Conservation (phyloP, 2,888 invertebrate species). For the Pimpla rufipes region DNA sequence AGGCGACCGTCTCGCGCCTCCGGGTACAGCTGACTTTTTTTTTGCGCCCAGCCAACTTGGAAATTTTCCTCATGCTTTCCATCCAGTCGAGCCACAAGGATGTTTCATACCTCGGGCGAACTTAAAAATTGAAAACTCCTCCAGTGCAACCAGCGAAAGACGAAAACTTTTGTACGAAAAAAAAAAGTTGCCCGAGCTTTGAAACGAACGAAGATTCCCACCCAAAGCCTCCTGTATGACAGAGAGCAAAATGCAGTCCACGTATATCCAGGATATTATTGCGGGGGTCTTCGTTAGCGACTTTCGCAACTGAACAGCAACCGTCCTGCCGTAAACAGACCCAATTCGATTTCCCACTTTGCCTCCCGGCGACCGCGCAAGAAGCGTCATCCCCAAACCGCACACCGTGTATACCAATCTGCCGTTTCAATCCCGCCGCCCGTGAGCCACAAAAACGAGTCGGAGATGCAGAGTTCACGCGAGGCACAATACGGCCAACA, state of each 20-base stretch:
- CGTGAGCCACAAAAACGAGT: not conserved
- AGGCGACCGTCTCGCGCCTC: not conserved
- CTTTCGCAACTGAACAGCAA: constrained; percentile 3
- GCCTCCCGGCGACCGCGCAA: not conserved
- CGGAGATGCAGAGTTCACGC: not conserved
- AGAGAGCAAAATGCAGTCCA: constrained; percentile 1
- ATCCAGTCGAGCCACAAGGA: not conserved
- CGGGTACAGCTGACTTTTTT: not conserved
- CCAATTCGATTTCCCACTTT: not conserved
- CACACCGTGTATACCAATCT: not conserved
- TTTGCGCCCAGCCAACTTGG: constrained; percentile 20
- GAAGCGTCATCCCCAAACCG: not conserved
- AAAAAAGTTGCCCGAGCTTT: constrained; percentile 5
- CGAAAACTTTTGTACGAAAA: constrained; percentile 40
- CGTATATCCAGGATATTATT: constrained; percentile 29
- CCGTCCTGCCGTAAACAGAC: not conserved
- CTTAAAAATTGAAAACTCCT: constrained; percentile 52
- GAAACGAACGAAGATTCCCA: not conserved
- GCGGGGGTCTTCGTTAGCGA: constrained; percentile 30
- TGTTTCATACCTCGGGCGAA: not conserved
- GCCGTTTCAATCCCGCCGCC: not conserved
- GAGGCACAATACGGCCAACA: constrained; percentile 15
- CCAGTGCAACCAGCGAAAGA: not conserved
- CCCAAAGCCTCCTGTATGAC: not conserved
- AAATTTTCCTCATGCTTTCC: constrained; percentile 18